Evolutionary conservation across 2,113 vertebrate species (phyloP).

Genomic region (Corvus moneduloides): DNA sequence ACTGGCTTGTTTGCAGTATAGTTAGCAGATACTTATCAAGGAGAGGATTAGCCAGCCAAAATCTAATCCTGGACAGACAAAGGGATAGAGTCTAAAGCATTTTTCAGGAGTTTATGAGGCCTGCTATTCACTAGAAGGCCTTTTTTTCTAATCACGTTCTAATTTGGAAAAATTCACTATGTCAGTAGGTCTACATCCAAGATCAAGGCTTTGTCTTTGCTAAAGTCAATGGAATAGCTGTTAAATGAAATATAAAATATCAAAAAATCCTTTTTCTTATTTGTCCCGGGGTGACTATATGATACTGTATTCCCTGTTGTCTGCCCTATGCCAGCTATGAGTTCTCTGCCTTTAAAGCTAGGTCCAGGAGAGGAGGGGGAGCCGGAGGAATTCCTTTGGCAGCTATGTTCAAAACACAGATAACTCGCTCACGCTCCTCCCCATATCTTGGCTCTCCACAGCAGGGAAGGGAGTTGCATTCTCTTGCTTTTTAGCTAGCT

Average conservation of each 20-base stretch:
- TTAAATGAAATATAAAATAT: not conserved
- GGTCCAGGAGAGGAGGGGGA: no score
- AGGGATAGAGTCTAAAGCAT: not conserved
- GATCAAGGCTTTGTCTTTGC: not conserved
- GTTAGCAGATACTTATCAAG: not conserved
- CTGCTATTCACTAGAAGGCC: not conserved
- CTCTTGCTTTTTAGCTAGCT: no score
- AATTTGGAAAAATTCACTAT: not conserved
- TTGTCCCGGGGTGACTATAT: no score
- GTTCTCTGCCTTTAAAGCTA: no score
- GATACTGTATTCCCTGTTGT: no score
- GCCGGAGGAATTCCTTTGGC: no score
- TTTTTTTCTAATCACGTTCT: not conserved
- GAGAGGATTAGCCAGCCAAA: not conserved
- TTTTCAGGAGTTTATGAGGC: not conserved
- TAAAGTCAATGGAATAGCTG: not conserved
- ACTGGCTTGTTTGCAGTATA: not conserved
- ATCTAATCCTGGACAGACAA: not conserved
- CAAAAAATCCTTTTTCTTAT: not conserved
- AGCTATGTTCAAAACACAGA: no score
- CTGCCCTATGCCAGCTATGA: no score
- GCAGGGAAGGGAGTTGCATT: no score
- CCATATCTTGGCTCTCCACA: no score
- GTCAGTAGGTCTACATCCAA: not conserved
- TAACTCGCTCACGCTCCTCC: no score